These are phyloP conservation scores for Megalonaias nervosa DNA, from an alignment of 1,140 invertebrate species.

Conservation along the genomic window DNA sequence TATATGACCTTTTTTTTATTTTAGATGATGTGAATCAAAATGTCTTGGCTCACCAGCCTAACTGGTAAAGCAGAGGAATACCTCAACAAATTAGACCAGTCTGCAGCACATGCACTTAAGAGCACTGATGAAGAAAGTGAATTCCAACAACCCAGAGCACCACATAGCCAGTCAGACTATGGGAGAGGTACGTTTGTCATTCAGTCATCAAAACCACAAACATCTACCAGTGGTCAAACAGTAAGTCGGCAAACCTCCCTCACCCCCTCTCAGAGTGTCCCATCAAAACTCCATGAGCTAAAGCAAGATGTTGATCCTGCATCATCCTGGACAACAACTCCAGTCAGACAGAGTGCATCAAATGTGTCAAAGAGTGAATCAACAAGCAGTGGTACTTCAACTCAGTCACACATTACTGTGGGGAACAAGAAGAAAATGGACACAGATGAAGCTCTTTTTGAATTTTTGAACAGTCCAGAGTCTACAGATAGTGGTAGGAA, in stretches of 20 bases:
- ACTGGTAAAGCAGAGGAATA: constrained; percentile 89
- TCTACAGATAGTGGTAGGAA: constrained; percentile 46
- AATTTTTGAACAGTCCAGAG: constrained; percentile 71
- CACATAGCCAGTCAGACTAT: background rate
- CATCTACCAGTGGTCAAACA: constrained; percentile 9
- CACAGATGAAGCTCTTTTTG: constrained; percentile 74
- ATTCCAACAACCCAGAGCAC: background rate
- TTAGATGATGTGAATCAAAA: constrained; percentile 64
- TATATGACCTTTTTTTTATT: too few species aligned
- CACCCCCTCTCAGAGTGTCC: constrained; percentile 49
- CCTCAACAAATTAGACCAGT: constrained; percentile 87
- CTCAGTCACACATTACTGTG: background rate
- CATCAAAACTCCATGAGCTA: constrained; percentile 36
- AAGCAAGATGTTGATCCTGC: constrained; percentile 19
- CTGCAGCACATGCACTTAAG: constrained; percentile 81
- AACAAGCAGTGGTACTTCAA: background rate
- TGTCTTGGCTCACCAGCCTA: constrained; percentile 88
- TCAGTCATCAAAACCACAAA: background rate
- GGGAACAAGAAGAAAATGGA: constrained; percentile 55
- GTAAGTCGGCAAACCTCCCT: constrained; percentile 15
- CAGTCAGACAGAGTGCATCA: constrained; percentile 22
- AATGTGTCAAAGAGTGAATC: background rate
- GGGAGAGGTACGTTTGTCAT: background rate
- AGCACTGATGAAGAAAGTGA: constrained; percentile 36
- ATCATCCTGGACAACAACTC: constrained; percentile 38